Evolutionary conservation across 2,113 vertebrate genomes (phyloP).

Genomic region (Corythaixoides concolor): DNA sequence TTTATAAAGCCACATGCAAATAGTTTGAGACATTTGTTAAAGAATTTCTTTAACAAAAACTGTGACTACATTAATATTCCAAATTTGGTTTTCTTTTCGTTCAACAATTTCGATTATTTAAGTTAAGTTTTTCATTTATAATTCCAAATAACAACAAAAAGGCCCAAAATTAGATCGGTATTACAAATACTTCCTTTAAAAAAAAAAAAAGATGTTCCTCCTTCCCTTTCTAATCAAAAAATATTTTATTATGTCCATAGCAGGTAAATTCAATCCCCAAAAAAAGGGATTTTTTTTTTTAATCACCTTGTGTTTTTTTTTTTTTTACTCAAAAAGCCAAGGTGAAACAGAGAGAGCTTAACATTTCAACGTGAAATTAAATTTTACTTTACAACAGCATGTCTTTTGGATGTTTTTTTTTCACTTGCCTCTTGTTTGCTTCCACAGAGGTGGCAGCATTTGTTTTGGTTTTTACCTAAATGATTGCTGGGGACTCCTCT

Average conservation of each 20-base stretch:
- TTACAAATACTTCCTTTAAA: conserved; percentile 18
- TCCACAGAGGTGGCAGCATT: not conserved
- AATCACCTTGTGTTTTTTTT: too few species aligned
- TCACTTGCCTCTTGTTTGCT: not conserved
- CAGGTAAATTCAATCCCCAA: conserved; percentile 9
- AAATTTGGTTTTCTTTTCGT: not conserved
- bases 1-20: not conserved
- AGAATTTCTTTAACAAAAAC: not conserved
- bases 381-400: not conserved
- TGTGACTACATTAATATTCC: not conserved
- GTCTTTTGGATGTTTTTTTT: not conserved
- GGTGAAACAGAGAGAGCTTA: not conserved
- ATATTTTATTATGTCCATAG: not conserved
- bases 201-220: not conserved
- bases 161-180: not conserved
- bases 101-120: not conserved
- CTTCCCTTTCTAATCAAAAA: not conserved
- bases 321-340: not conserved
- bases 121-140: not conserved
- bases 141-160: not conserved
- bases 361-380: not conserved
- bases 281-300: too few species aligned
- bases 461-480: not conserved
- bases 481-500: conserved; percentile 21
- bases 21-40: not conserved